Evolutionary conservation across 1,140 invertebrate species (phyloP).

Genomic region (Drosophila sp.): DNA sequence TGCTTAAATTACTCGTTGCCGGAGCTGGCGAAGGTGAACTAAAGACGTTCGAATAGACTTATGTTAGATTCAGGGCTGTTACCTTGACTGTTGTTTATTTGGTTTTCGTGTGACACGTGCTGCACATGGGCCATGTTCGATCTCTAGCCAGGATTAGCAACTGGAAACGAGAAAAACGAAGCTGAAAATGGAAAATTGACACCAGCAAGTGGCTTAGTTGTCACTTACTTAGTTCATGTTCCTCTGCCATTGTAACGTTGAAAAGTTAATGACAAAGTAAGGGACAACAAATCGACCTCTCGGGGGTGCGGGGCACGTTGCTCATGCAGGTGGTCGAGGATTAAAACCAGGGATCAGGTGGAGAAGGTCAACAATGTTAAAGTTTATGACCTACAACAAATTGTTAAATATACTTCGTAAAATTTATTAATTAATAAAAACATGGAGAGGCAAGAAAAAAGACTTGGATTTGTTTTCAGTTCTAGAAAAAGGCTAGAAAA

Average conservation of each 20-base stretch:
- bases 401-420: not conserved
- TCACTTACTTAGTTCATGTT: conserved; percentile 6
- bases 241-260: conserved; percentile 7
- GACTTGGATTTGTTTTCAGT: no score
- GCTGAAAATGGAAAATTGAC: not conserved
- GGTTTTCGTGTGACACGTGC: conserved; percentile 25
- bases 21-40: conserved; percentile 21
- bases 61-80: conserved; percentile 48
- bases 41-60: conserved; percentile 9
- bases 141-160: conserved; percentile 32
- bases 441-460: no score
- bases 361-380: not conserved
- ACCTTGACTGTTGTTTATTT: conserved; percentile 60
- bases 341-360: not conserved
- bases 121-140: not conserved
- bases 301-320: conserved; percentile 1
- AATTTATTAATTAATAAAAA: no score
- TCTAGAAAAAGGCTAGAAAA: no score
- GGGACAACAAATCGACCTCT: conserved; percentile 8
- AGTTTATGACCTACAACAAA: not conserved
- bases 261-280: conserved; percentile 26
- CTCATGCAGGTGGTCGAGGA: not conserved
- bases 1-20: conserved; percentile 40
- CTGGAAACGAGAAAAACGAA: conserved; percentile 4
- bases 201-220: conserved; percentile 1